Evolutionary conservation across 2,797 vertebrate genomes (phyloP).

Genomic region (Chaetophractus vellerosus): DNA sequence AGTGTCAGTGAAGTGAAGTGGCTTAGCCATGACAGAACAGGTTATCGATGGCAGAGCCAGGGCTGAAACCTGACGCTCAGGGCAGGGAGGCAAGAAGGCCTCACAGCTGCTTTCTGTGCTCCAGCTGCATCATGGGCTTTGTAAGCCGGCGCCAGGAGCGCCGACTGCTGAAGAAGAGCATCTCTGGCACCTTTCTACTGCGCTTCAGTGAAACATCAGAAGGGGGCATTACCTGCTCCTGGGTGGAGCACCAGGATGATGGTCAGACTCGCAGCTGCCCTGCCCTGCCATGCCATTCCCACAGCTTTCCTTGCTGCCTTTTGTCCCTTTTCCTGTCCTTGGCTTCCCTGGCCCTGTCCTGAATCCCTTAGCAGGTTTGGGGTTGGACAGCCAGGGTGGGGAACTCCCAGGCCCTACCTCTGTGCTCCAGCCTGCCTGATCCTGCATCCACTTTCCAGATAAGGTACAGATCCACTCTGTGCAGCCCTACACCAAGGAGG

Average conservation of each 20-base stretch:
- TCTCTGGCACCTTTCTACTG: conserved; percentile 95
- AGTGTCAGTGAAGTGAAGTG: background rate
- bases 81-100: background rate
- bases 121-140: conserved; percentile 96
- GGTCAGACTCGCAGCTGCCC: conserved; percentile 85
- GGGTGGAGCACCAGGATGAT: conserved; percentile 92
- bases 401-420: too few species aligned
- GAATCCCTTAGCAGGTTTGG: background rate
- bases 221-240: conserved; percentile 97
- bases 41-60: background rate
- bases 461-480: conserved; percentile 91
- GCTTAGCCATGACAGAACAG: background rate
- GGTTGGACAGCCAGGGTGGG: background rate
- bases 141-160: conserved; percentile 94
- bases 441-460: conserved; percentile 83
- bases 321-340: background rate
- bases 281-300: fast-evolving
- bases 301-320: background rate
- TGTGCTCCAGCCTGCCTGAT: background rate
- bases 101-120: background rate
- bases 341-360: background rate
- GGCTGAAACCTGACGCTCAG: background rate
- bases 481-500: conserved; percentile 93
- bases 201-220: conserved; percentile 96
- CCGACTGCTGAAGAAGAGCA: conserved; percentile 92